These are phyloP conservation scores for Hippolais icterina DNA, from an alignment of 2,113 vertebrate species.

Conservation along the genomic window DNA sequence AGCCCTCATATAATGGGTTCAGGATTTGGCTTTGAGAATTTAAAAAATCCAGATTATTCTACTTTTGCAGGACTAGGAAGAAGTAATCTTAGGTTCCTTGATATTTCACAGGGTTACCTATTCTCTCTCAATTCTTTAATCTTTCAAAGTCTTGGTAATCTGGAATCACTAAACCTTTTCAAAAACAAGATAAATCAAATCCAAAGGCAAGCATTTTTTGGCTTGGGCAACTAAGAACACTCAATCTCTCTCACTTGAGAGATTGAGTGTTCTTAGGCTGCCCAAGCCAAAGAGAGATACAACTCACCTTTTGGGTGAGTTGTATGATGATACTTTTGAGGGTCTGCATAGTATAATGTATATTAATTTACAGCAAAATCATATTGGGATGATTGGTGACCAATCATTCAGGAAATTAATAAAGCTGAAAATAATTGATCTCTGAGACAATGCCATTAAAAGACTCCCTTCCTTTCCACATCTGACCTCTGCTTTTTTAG, in stretches of 20 bases:
- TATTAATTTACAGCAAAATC: constrained; percentile 85
- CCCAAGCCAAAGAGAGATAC: too few species aligned
- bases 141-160: constrained; percentile 69
- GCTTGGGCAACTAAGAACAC: constrained; percentile 71
- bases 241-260: constrained; percentile 89
- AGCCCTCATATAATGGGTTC: constrained; percentile 61
- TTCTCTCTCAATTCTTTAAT: constrained; percentile 73
- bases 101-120: constrained; percentile 75
- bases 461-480: constrained; percentile 61
- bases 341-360: constrained; percentile 61
- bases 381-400: constrained; percentile 77
- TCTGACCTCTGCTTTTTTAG: constrained; percentile 56
- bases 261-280: too few species aligned
- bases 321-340: constrained; percentile 73
- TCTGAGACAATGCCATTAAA: constrained; percentile 83
- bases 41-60: constrained; percentile 76
- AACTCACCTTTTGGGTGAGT: constrained; percentile 84
- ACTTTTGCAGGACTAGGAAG: constrained; percentile 79
- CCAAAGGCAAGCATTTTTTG: constrained; percentile 73
- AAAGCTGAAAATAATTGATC: constrained; percentile 68
- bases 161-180: constrained; percentile 73
- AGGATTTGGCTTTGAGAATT: constrained; percentile 76
- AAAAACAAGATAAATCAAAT: constrained; percentile 85
- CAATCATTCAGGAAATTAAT: constrained; percentile 73
- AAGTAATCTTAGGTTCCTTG: constrained; percentile 68